phyloP scores from a whole-genome alignment of 2,113 vertebrate species.

The Strix uralensis region DNA sequence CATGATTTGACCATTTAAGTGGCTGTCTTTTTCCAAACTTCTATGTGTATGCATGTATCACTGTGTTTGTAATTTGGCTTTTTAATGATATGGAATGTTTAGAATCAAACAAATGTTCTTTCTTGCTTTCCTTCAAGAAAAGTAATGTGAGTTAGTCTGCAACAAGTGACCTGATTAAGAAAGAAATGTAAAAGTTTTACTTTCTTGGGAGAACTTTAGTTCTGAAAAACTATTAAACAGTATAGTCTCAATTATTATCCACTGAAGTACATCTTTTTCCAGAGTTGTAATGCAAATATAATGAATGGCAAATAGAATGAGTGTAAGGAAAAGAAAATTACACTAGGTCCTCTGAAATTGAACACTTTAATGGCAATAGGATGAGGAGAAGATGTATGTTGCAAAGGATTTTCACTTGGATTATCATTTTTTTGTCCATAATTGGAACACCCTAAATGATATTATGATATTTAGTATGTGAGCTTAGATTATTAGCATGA shows the following conservation, averaged over 20 bases:
- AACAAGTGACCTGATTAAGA: neutral
- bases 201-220: neutral
- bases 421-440: neutral
- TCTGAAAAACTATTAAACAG: slow-evolving; percentile 6
- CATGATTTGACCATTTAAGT: neutral
- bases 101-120: neutral
- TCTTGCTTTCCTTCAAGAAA: neutral
- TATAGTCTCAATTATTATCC: neutral
- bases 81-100: neutral
- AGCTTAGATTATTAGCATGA: neutral
- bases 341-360: neutral
- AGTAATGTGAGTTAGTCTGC: neutral
- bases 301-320: neutral
- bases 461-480: neutral
- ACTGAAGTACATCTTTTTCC: neutral
- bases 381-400: neutral
- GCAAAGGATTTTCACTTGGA: neutral
- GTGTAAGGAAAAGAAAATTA: slow-evolving; percentile 5
- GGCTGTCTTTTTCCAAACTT: neutral
- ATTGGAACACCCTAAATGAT: neutral
- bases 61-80: neutral
- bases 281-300: slow-evolving; percentile 8
- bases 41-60: neutral
- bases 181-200: neutral
- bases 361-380: slow-evolving; percentile 8